A percentile compares a stretch with the other conserved stretches of the same genome.
These are phyloP conservation scores for Chondrilla cf. caribensis DNA, from an alignment of 37 sponge, comb jelly and placozoan genomes.

Conservation along the genomic window DNA sequence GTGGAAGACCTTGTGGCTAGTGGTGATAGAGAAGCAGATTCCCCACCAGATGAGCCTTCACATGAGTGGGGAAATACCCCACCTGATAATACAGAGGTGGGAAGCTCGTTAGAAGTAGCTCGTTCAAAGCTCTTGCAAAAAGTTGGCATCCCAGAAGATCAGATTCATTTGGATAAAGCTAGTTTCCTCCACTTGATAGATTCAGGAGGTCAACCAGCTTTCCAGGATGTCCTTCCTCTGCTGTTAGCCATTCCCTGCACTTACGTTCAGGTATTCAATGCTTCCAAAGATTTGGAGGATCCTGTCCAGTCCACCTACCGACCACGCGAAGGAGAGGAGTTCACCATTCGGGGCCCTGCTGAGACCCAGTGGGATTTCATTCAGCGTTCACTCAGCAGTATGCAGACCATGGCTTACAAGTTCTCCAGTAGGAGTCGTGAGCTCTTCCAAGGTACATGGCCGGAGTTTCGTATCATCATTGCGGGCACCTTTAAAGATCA, in stretches of 20 bases:
- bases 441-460: background rate
- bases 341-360: background rate
- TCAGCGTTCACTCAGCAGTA: background rate
- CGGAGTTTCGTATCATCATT: background rate
- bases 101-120: background rate
- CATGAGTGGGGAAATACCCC: background rate
- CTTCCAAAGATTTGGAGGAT: background rate
- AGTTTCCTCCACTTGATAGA: background rate
- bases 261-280: slow-evolving; percentile 8
- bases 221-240: background rate
- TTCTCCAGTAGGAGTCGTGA: background rate
- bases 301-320: background rate
- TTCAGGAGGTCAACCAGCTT: background rate
- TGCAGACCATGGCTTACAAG: background rate
- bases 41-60: background rate
- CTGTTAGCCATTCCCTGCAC: background rate
- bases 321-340: background rate
- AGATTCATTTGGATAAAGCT: background rate
- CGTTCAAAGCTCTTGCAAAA: background rate
- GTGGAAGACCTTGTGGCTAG: background rate
- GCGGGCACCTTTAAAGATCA: background rate
- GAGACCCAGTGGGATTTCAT: background rate
- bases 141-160: background rate
- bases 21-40: background rate
- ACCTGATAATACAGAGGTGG: background rate